Evolutionary conservation across 1,140 invertebrate genomes (phyloP).

Genomic region (Brachionus koreanus): DNA sequence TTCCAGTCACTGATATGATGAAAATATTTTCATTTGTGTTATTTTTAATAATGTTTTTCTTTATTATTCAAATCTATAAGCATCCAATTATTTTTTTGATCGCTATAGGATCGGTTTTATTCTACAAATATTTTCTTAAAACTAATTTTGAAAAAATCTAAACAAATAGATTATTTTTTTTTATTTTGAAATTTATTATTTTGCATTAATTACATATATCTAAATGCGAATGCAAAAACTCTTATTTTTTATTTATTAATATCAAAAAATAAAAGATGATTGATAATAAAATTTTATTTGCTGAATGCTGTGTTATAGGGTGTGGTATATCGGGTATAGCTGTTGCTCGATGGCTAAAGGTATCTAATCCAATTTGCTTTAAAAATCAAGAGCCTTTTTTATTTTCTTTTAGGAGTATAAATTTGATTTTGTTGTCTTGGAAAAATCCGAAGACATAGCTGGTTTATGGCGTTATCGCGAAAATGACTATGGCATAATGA

Average conservation of each 20-base stretch:
- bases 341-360: constrained; percentile 52
- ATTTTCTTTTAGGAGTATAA: constrained; percentile 25
- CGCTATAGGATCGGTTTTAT: not conserved
- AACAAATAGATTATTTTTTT: constrained; percentile 30
- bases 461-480: constrained; percentile 55
- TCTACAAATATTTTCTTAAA: constrained; percentile 10
- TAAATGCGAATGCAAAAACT: not conserved
- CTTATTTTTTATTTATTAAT: not conserved
- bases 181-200: not conserved
- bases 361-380: constrained; percentile 48
- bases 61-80: not conserved
- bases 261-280: constrained; percentile 10
- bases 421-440: constrained; percentile 49
- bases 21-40: constrained; percentile 39
- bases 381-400: not conserved
- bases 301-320: constrained; percentile 53
- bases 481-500: constrained; percentile 56
- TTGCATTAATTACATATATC: not conserved
- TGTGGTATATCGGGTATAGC: constrained; percentile 55
- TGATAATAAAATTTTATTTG: not conserved
- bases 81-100: constrained; percentile 20
- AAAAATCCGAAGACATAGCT: constrained; percentile 52
- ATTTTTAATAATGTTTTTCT: constrained; percentile 16
- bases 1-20: constrained; percentile 42
- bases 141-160: not conserved